Percentiles rank a stretch among this genome's conserved stretches.
These are phyloP conservation scores for Gymnobelideus leadbeateri DNA, from an alignment of 2,113 vertebrate genomes.

Conservation along the genomic window DNA sequence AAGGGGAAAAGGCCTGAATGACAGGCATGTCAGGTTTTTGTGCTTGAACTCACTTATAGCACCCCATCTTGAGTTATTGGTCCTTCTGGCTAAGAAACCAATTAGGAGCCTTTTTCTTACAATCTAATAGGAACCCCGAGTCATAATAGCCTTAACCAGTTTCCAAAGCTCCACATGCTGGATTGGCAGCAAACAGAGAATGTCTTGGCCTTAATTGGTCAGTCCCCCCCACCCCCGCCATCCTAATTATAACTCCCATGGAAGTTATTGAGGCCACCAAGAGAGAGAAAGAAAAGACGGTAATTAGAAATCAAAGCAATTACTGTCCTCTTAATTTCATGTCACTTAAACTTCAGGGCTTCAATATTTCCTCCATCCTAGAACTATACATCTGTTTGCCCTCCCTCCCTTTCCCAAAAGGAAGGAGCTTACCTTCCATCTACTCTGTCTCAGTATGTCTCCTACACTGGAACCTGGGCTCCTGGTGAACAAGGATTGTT, in stretches of 20 bases:
- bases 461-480: neutral
- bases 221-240: neutral
- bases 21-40: neutral
- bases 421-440: neutral
- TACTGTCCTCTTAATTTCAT: neutral
- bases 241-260: neutral
- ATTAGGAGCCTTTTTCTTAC: neutral
- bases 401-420: neutral
- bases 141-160: neutral
- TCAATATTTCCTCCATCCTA: neutral
- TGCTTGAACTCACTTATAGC: neutral
- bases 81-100: neutral
- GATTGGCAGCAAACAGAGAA: neutral
- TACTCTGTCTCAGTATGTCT: neutral
- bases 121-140: neutral
- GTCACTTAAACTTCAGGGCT: neutral
- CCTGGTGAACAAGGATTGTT: neutral
- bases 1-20: neutral
- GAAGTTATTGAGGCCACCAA: neutral
- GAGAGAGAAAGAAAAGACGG: neutral
- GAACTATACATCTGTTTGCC: neutral
- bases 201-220: neutral
- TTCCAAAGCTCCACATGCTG: neutral
- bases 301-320: neutral
- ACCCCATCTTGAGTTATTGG: neutral